Base-by-base conservation (phyloP, 1,140 invertebrate species). In the Aphelinus atriplicis region DNA sequence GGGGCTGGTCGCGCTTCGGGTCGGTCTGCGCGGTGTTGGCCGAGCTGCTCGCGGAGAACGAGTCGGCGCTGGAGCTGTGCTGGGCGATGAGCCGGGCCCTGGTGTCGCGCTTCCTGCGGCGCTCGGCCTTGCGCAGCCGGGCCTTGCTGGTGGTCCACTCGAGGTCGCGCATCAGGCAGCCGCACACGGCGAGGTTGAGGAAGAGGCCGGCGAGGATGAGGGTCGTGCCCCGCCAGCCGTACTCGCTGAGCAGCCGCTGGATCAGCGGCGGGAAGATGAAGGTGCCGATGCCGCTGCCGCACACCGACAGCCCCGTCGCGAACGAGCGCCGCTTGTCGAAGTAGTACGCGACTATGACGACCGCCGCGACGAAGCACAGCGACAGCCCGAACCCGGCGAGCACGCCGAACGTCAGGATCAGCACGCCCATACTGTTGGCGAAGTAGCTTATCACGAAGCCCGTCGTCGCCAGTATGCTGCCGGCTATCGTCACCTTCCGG, bases 291-390 rank as follows among this genome's bases (percentile, higher is more conserved):
- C 94, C 94, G 80, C 94, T 95, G 0, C 96, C 96, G 82, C 95
- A 97, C 1, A 97, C 96, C 0, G 96, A 95, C 45, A 98, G 89
- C 1, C 97, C 97, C 0, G 96, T 98, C 0, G 97, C 97, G 60
- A 98, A 91, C 0, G 96, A 97, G 65, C 97, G 88, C 81, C 92
- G 93, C 80, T 95, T 95, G 80, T 98, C 97, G 84, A 99, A 99
- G 84, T 98, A 99, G 83, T 97, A 97, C 1, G 97, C 96, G 2
- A 99, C 97, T 78, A 97, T 96, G 0, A 98, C 97, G 1, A 96
- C 94, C 0, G 95, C 94, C 1, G 96, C 94, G 1, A 97, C 95
- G 82, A 95, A 96, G 81, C 95, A 96, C 45, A 97, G 86, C 63
- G 95, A 95, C 75, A 97, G 88, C 6, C 95, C 96, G 78, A 96